A percentile compares a stretch with the other conserved stretches of the same genome.
Conservation (phyloP, 2,797 vertebrate species). For the Valencia hispanica region DNA sequence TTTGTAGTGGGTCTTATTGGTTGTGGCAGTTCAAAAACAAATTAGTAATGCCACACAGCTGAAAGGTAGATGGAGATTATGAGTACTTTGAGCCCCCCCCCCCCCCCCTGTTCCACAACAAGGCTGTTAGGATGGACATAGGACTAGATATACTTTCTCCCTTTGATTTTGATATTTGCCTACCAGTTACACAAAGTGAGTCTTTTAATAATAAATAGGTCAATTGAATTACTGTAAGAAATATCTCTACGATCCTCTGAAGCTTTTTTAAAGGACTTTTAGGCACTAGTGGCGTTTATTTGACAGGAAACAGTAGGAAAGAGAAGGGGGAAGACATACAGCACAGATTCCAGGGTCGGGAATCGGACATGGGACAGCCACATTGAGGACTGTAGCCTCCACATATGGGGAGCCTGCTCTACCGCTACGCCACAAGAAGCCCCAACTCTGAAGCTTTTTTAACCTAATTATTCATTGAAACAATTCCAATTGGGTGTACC, state of each 20-base stretch:
- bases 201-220: conserved; percentile 14
- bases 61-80: conserved; percentile 64
- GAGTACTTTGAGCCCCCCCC: conserved; percentile 30
- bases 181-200: conserved; percentile 31
- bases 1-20: conserved; percentile 73
- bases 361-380: too few relatives aligned
- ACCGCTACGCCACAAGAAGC: too few relatives aligned
- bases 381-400: too few relatives aligned
- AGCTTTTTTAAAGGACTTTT: neutral
- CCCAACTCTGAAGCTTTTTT: too few relatives aligned
- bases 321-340: too few relatives aligned
- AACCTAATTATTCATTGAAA: neutral
- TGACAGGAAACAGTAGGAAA: too few relatives aligned
- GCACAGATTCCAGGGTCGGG: too few relatives aligned
- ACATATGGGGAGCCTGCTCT: too few relatives aligned
- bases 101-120: conserved; percentile 39
- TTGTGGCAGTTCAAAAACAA: conserved; percentile 60
- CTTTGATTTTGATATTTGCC: conserved; percentile 26
- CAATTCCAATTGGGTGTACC: neutral
- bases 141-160: conserved; percentile 37
- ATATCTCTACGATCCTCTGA: neutral
- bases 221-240: neutral
- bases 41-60: conserved; percentile 54
- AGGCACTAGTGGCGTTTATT: too few relatives aligned
- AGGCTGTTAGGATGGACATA: conserved; percentile 20